Base-by-base conservation (phyloP, 2,113 vertebrate species). In the Thalassarche chlororhynchos region DNA sequence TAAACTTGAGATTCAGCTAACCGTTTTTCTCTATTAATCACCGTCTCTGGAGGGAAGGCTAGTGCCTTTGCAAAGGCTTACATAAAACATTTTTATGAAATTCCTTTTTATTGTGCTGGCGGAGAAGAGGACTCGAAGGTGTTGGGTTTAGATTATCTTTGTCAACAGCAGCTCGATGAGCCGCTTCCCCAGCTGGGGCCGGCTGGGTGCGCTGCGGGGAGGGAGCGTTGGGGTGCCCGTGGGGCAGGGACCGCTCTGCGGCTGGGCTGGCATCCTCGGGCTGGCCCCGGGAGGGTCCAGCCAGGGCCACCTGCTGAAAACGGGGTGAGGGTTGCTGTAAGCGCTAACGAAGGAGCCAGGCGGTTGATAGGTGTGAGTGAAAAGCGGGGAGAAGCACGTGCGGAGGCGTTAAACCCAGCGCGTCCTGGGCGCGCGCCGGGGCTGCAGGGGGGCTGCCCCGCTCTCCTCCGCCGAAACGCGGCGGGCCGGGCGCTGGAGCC, bases 341-440 rank as follows among this genome's bases (percentile, higher is more conserved):
- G 19, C 5, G 42, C 52, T 36, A 4, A 4, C 1, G 11, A 13
- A 17, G n/a, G 60, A n/a, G 44, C 26, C 23, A 2, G 42, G 24
- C 19, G 31, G 46, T 31, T 13, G 46, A 19, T 3, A 26, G 51
- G 20, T 2, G 0, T 5, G 38, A 5, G 9, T 8, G 36, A 24
- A 26, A 29, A 10, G 1, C 2, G 38, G 28, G n/a, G 10, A 10
- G 15, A 29, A 49, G 49, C 40, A 21, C 2, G 1, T 3, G 20
- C 28, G 10, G 89, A 6, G 49, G 25, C 26, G 29, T 17, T 1
- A 8, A 40, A 28, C 17, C 3, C 32, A 23, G 19, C 1, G 0
- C 4, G 26, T 8, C 2, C 26, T 46, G 12, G 2, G 3, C 3
- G 6, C 7, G 3, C 1, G 3, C 11, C 1, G 20, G 32, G 68